Evolutionary conservation across 2,888 invertebrate genomes (phyloP).

Genomic region (Cataglyphis cursor): DNA sequence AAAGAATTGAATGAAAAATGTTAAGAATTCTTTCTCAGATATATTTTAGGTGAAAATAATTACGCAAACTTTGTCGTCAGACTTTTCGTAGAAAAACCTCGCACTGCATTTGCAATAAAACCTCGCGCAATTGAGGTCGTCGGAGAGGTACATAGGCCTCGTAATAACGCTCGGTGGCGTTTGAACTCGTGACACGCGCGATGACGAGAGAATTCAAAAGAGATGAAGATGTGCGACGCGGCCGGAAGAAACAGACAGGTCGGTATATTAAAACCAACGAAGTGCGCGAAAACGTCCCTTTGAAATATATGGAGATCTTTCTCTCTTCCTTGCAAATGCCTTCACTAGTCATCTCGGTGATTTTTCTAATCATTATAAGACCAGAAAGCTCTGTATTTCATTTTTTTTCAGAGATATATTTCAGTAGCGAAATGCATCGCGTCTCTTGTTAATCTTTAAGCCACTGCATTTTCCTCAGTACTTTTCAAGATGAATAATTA

Average conservation of each 20-base stretch:
- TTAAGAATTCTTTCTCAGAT: background rate
- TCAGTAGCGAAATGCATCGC: background rate
- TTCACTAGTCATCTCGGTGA: background rate
- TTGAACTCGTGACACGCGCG: constrained; percentile 48
- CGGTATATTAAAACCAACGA: constrained; percentile 33
- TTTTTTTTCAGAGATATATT: background rate
- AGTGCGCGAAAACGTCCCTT: background rate
- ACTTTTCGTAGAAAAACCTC: background rate
- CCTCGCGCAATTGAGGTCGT: constrained; percentile 9
- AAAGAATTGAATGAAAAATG: no score
- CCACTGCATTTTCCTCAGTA: background rate
- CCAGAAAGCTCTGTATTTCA: background rate
- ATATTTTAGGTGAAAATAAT: background rate
- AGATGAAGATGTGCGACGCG: constrained; percentile 24
- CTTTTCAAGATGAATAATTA: background rate
- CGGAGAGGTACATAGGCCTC: constrained; percentile 43
- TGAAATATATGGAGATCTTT: background rate
- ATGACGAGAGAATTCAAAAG: constrained; percentile 44
- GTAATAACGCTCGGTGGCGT: constrained; percentile 54
- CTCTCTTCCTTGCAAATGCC: background rate
- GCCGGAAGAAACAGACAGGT: constrained; percentile 19
- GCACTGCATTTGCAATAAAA: constrained; percentile 11
- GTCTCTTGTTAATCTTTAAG: background rate
- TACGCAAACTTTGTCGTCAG: background rate
- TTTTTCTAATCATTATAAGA: constrained; percentile 18